Evolutionary conservation across 2,113 vertebrate species (phyloP).

Genomic region (Quiscalus mexicanus): DNA sequence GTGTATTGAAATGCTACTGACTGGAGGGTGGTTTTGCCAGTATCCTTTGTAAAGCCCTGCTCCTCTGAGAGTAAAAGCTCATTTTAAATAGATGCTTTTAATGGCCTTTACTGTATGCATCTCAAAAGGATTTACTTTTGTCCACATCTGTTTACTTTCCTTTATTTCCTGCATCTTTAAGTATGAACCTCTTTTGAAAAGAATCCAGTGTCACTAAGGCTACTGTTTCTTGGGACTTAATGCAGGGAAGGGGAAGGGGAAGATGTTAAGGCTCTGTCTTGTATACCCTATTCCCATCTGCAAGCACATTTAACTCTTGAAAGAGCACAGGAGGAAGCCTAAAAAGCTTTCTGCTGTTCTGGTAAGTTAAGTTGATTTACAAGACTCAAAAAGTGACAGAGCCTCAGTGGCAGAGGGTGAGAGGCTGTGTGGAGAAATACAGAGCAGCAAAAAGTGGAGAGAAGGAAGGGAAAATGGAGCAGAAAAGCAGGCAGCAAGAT

Average conservation of each 20-base stretch:
- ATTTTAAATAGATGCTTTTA: not conserved
- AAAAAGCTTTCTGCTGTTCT: not conserved
- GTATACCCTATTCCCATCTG: not conserved
- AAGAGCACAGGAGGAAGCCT: constrained; percentile 21
- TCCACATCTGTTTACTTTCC: not conserved
- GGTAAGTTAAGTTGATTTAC: not conserved
- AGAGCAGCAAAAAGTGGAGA: not conserved
- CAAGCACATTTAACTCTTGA: constrained; percentile 16
- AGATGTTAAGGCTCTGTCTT: not conserved
- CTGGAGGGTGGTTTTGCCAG: not conserved
- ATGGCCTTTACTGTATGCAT: not conserved
- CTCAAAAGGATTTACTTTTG: not conserved
- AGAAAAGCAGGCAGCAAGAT: not conserved
- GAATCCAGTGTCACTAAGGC: not conserved
- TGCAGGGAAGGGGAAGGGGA: not conserved
- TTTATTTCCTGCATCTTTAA: not conserved
- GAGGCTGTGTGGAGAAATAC: not conserved
- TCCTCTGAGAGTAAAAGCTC: not conserved
- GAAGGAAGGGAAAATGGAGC: not conserved
- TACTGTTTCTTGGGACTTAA: not conserved
- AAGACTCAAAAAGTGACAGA: not conserved
- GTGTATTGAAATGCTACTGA: not conserved
- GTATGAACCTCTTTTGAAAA: not conserved
- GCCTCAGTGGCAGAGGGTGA: not conserved
- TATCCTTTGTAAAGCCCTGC: not conserved